A percentile compares a stretch with the other conserved stretches of the same genome.
phyloP scores from a whole-genome alignment of 2,113 vertebrate genomes.

The Clarias macrocephalus region DNA sequence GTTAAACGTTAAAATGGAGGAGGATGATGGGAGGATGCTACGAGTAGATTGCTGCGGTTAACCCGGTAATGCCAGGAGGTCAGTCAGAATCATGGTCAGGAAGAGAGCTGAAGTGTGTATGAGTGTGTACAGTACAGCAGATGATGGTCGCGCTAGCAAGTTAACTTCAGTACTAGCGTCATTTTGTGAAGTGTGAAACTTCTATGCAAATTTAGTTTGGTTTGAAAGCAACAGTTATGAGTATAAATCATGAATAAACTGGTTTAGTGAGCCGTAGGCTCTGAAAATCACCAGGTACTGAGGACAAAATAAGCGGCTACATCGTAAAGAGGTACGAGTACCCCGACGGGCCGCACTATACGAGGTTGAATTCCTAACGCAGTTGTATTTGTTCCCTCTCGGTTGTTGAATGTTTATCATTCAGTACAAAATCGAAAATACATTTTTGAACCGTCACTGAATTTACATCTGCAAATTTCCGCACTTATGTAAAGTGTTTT shows the following conservation, averaged over 20 bases:
- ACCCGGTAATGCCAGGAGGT: slow-evolving; percentile 11
- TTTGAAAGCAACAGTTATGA: not conserved
- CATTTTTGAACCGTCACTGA: not conserved
- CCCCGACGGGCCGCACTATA: not conserved
- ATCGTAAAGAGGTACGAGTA: not conserved
- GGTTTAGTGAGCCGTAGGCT: too few relatives aligned
- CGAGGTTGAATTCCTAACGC: not conserved
- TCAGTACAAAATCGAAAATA: not conserved
- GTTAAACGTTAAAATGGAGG: slow-evolving; percentile 6
- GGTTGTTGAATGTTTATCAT: not conserved
- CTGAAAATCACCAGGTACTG: not conserved
- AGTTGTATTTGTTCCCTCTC: not conserved
- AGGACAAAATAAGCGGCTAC: not conserved
- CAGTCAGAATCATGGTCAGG: slow-evolving; percentile 4
- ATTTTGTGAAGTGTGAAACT: too few relatives aligned
- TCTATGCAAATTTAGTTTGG: too few relatives aligned
- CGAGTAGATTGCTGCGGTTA: slow-evolving; percentile 20
- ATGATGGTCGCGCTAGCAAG: not conserved
- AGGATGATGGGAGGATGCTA: slow-evolving; percentile 19
- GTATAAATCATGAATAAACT: too few relatives aligned
- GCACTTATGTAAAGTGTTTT: not conserved
- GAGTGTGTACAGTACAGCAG: not conserved
- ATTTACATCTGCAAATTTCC: not conserved
- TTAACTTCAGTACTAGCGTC: too few relatives aligned
- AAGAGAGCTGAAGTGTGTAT: slow-evolving; percentile 12